phyloP scores from a whole-genome alignment of 2,888 invertebrate genomes.

The Latheticus oryzae region DNA sequence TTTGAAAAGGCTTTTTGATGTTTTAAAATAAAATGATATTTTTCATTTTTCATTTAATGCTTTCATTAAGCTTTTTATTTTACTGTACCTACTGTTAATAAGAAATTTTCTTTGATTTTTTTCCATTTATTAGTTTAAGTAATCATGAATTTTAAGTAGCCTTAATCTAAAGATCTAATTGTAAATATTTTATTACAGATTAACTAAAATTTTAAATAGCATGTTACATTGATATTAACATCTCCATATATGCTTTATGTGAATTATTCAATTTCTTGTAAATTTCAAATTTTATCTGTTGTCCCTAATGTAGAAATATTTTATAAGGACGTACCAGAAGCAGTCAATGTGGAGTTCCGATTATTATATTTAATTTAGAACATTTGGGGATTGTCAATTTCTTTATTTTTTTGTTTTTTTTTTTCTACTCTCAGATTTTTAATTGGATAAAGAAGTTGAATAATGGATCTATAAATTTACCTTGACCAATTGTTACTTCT shows the following conservation, averaged over 20 bases:
- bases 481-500: constrained; percentile 18
- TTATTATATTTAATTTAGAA: constrained; percentile 6
- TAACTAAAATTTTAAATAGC: too few species aligned
- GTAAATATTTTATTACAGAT: too few species aligned
- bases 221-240: too few species aligned
- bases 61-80: constrained; percentile 23
- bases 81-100: constrained; percentile 7
- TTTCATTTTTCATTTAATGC: constrained; percentile 13
- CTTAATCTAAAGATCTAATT: too few species aligned
- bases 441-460: too few species aligned
- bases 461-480: constrained; percentile 25
- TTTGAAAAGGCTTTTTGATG: constrained; percentile 19
- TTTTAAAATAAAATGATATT: constrained; percentile 16
- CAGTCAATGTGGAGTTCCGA: background rate
- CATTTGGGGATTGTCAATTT: background rate
- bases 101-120: constrained; percentile 10
- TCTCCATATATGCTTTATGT: too few species aligned
- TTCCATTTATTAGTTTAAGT: too few species aligned
- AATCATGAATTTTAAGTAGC: constrained; percentile 15
- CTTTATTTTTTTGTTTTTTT: constrained; percentile 6
- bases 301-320: background rate
- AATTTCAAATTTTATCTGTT: too few species aligned
- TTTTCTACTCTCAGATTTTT: too few species aligned
- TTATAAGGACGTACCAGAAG: constrained; percentile 1
- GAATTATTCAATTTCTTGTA: too few species aligned